Conservation (phyloP, 2,113 vertebrate species). For the Bagarius yarrelli region DNA sequence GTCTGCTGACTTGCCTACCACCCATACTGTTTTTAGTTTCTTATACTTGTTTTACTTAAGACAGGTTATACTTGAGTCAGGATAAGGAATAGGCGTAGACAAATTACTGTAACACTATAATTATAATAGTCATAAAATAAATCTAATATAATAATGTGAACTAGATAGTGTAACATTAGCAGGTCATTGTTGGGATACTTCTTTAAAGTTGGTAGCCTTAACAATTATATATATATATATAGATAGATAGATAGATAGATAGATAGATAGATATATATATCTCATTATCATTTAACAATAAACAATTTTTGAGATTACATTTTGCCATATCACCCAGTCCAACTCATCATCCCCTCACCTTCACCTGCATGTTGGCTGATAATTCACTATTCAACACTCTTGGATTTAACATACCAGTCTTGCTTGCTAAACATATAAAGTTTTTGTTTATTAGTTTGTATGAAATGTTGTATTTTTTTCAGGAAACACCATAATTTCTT, state of each 20-base stretch:
- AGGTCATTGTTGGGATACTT: too few species aligned
- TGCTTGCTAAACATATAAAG: neutral
- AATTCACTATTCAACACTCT: neutral
- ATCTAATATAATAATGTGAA: too few species aligned
- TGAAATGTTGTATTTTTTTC: neutral
- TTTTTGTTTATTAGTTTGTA: neutral
- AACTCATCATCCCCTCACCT: too few species aligned
- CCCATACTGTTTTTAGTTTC: neutral
- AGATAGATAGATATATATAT: too few species aligned
- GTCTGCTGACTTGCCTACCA: constrained; percentile 4
- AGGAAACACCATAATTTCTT: neutral
- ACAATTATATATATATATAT: too few species aligned
- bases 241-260: too few species aligned
- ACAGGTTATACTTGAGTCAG: neutral
- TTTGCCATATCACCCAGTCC: too few species aligned
- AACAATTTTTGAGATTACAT: too few species aligned
- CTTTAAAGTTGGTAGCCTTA: too few species aligned
- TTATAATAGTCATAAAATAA: too few species aligned
- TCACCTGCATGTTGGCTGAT: neutral
- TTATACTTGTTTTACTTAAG: neutral
- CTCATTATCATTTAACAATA: too few species aligned
- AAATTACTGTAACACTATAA: neutral
- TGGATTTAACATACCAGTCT: neutral
- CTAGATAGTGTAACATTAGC: too few species aligned
- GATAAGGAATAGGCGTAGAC: neutral